These are phyloP conservation scores for Neuroterus valhalla DNA, from an alignment of 1,140 invertebrate genomes.

Conservation along the genomic window DNA sequence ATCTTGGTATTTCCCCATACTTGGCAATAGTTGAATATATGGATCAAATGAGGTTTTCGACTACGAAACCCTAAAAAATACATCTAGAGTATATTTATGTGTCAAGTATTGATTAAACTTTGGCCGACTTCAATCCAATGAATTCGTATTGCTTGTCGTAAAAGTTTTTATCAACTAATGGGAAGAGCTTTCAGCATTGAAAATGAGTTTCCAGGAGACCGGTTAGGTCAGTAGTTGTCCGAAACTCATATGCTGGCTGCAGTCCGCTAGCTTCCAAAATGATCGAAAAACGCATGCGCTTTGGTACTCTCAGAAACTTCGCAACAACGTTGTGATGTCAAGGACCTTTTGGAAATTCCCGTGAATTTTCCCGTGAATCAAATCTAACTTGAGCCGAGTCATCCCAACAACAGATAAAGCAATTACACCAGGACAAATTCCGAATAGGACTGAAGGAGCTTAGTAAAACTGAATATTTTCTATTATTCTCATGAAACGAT, in stretches of 20 bases:
- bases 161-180: background rate
- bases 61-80: too few relatives aligned
- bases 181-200: background rate
- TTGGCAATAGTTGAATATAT: too few relatives aligned
- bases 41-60: too few relatives aligned
- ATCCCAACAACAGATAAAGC: background rate
- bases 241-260: slow-evolving; percentile 24
- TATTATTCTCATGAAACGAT: too few relatives aligned
- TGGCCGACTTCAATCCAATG: too few relatives aligned
- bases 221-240: slow-evolving; percentile 20
- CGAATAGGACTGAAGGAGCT: background rate
- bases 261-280: slow-evolving; percentile 18
- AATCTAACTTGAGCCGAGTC: background rate
- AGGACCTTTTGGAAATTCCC: slow-evolving; percentile 1
- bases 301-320: background rate
- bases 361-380: too few relatives aligned
- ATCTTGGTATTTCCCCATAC: too few relatives aligned
- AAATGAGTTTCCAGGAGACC: slow-evolving; percentile 1
- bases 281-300: slow-evolving; percentile 25
- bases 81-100: too few relatives aligned
- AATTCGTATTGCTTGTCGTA: too few relatives aligned
- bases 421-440: background rate
- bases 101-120: too few relatives aligned
- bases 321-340: slow-evolving; percentile 11
- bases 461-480: background rate